phyloP scores from a whole-genome alignment of 2,113 vertebrate genomes.

The Bungarus multicinctus region DNA sequence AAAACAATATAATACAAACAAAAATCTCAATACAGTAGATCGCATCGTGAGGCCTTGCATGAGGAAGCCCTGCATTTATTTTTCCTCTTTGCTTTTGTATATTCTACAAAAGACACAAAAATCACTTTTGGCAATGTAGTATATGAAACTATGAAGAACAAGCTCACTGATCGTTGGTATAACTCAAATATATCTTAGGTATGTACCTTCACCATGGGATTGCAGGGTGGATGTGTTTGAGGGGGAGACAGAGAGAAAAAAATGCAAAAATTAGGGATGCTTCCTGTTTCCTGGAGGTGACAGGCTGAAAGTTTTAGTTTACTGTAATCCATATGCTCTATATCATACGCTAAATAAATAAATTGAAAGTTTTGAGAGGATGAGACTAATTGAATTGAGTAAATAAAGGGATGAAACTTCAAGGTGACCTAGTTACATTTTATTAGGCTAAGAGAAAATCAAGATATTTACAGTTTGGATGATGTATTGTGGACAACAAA shows the following conservation, averaged over 20 bases:
- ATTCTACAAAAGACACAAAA: not conserved
- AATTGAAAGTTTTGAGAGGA: not conserved
- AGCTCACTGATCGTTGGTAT: not conserved
- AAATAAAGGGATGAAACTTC: not conserved
- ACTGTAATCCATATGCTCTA: not conserved
- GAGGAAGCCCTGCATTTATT: not conserved
- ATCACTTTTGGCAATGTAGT: not conserved
- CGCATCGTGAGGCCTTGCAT: not conserved
- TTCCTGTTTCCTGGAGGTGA: not conserved
- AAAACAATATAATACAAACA: not conserved
- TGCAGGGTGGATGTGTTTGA: not conserved
- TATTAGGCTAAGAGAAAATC: fast-evolving
- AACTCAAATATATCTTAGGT: not conserved
- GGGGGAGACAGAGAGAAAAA: not conserved
- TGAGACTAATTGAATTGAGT: not conserved
- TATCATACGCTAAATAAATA: not conserved
- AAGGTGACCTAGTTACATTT: slow-evolving; percentile 10
- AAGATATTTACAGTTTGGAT: not conserved
- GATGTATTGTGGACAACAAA: not conserved
- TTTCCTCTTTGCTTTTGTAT: not conserved
- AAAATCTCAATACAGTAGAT: not conserved
- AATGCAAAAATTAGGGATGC: not conserved
- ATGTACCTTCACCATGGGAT: not conserved
- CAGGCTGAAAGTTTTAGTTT: not conserved
- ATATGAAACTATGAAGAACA: not conserved